These are phyloP conservation scores for Phenganax marumi DNA, from an alignment of 92 coral and sea anemone genomes.

Conservation along the genomic window DNA sequence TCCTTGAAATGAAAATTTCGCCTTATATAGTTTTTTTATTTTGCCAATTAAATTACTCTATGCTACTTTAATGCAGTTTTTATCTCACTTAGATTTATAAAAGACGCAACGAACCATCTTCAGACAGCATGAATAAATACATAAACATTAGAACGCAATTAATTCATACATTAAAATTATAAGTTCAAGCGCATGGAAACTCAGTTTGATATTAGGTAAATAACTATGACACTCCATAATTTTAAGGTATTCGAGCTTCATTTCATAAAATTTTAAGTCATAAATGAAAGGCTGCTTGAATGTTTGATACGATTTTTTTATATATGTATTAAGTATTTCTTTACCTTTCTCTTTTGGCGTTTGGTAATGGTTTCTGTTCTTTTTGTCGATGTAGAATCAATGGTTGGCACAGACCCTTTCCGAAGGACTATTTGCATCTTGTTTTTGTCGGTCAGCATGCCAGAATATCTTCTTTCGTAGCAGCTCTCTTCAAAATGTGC, in stretches of 20 bases:
- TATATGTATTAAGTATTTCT: not conserved
- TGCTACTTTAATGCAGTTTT: not conserved
- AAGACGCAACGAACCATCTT: too few relatives aligned
- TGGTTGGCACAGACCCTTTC: conserved; percentile 9
- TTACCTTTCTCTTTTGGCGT: not conserved
- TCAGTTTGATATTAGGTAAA: too few relatives aligned
- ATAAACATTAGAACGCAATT: too few relatives aligned
- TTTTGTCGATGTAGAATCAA: not conserved
- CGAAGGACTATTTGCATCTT: not conserved
- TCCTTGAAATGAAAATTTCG: not conserved
- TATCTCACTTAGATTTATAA: too few relatives aligned
- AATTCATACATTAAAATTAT: too few relatives aligned
- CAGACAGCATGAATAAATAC: too few relatives aligned
- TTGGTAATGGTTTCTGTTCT: not conserved
- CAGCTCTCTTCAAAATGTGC: conserved; percentile 48
- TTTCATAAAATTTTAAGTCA: not conserved
- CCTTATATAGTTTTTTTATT: not conserved
- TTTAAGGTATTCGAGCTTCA: too few relatives aligned
- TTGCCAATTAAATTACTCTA: not conserved
- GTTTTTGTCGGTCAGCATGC: not conserved
- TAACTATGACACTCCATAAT: too few relatives aligned
- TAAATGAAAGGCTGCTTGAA: not conserved
- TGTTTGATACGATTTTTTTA: too few relatives aligned
- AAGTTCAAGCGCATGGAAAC: too few relatives aligned
- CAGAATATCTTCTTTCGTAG: conserved; percentile 31